A percentile compares a stretch with the other conserved stretches of the same genome.
phyloP scores from a whole-genome alignment of 2,113 vertebrate genomes.

The Sebastes schlegelii region DNA sequence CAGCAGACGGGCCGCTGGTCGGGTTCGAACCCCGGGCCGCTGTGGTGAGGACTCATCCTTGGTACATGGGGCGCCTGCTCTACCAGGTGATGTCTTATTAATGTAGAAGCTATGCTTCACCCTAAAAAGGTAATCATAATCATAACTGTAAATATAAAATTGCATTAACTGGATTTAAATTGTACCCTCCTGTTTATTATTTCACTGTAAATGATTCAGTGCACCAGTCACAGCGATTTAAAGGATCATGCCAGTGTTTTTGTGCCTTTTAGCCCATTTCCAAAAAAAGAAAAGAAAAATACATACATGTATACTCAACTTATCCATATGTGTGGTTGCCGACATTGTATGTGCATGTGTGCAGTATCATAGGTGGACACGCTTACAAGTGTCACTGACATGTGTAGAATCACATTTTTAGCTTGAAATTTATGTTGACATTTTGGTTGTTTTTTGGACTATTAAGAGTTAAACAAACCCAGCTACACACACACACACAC shows the following conservation, averaged over 20 bases:
- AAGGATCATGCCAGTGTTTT: background rate
- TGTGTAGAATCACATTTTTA: background rate
- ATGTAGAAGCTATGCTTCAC: background rate
- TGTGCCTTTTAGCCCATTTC: background rate
- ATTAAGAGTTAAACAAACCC: too few species aligned
- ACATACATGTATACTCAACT: background rate
- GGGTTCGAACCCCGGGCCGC: too few species aligned
- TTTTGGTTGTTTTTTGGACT: background rate
- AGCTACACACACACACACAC: too few species aligned
- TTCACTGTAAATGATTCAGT: background rate
- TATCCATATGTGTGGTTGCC: too few species aligned
- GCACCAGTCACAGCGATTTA: background rate
- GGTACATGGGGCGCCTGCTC: too few species aligned
- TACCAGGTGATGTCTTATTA: background rate
- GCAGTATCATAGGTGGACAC: background rate
- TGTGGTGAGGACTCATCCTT: too few species aligned
- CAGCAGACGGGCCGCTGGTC: too few species aligned
- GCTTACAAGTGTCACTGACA: background rate
- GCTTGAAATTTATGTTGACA: background rate
- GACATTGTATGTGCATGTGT: background rate
- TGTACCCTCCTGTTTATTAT: background rate
- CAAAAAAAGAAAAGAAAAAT: background rate
- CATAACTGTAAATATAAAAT: constrained; percentile 2
- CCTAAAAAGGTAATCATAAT: background rate
- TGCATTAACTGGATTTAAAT: background rate